phyloP scores from a whole-genome alignment of 2,113 vertebrate species.

The Oriolus oriolus region DNA sequence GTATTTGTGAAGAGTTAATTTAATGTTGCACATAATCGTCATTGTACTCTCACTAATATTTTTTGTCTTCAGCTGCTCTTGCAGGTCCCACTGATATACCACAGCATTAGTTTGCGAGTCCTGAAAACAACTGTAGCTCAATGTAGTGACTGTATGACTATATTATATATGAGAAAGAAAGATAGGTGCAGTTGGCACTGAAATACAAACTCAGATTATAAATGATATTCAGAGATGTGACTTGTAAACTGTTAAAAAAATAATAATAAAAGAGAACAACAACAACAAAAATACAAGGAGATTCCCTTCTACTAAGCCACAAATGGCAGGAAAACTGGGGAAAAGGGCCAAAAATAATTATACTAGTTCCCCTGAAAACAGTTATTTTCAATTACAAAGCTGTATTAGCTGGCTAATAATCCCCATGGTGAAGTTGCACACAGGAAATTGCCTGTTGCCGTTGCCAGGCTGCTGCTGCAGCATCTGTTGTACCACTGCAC shows the following conservation, averaged over 20 bases:
- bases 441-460: background rate
- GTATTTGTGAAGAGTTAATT: background rate
- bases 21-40: background rate
- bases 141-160: constrained; percentile 52
- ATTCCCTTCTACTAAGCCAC: background rate
- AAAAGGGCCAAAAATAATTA: background rate
- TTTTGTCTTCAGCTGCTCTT: background rate
- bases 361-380: background rate
- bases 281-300: background rate
- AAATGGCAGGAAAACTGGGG: background rate
- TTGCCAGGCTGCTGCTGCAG: background rate
- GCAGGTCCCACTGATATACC: constrained; percentile 27
- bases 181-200: constrained; percentile 37
- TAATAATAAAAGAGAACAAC: background rate
- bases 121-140: constrained; percentile 25
- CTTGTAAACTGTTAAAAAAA: background rate
- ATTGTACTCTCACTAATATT: background rate
- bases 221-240: constrained; percentile 29
- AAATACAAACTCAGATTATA: constrained; percentile 41
- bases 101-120: background rate
- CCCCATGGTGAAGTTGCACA: fast-evolving
- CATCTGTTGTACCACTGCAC: background rate
- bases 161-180: constrained; percentile 58
- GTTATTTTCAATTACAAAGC: background rate
- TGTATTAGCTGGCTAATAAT: background rate